A percentile compares a stretch with the other conserved stretches of the same genome.
phyloP scores from a whole-genome alignment of 2,888 invertebrate species.

The Drosophila neoperkinsi region DNA sequence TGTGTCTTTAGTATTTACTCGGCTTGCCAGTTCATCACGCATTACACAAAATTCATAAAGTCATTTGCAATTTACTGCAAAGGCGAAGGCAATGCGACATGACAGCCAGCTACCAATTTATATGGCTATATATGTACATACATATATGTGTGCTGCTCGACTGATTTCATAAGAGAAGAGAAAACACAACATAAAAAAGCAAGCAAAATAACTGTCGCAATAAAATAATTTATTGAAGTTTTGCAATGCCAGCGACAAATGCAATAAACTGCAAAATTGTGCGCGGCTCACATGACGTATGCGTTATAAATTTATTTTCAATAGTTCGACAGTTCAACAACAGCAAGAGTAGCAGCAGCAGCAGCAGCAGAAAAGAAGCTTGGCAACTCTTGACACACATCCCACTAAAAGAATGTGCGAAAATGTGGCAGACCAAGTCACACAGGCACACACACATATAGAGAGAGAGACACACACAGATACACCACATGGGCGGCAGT shows the following conservation, averaged over 20 bases:
- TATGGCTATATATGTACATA: constrained; percentile 11
- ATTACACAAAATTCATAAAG: constrained; percentile 66
- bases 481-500: constrained; percentile 26
- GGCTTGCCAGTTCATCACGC: constrained; percentile 31
- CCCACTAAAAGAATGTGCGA: constrained; percentile 43
- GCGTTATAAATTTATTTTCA: constrained; percentile 79
- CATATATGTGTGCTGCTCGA: constrained; percentile 30
- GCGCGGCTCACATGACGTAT: constrained; percentile 70
- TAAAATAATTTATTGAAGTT: constrained; percentile 83
- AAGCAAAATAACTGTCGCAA: constrained; percentile 79
- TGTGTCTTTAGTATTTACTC: constrained; percentile 7
- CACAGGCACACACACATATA: constrained; percentile 5
- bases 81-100: constrained; percentile 55
- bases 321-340: constrained; percentile 48
- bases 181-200: constrained; percentile 25
- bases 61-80: constrained; percentile 76
- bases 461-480: not conserved
- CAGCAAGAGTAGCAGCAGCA: constrained; percentile 10
- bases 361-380: constrained; percentile 5
- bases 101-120: constrained; percentile 49
- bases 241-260: constrained; percentile 75
- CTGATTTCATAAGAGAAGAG: constrained; percentile 61
- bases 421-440: constrained; percentile 51
- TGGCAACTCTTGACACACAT: constrained; percentile 81
- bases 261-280: constrained; percentile 70